Base-by-base conservation (phyloP, 2,888 invertebrate genomes). In the Achlya flavicornis region DNA sequence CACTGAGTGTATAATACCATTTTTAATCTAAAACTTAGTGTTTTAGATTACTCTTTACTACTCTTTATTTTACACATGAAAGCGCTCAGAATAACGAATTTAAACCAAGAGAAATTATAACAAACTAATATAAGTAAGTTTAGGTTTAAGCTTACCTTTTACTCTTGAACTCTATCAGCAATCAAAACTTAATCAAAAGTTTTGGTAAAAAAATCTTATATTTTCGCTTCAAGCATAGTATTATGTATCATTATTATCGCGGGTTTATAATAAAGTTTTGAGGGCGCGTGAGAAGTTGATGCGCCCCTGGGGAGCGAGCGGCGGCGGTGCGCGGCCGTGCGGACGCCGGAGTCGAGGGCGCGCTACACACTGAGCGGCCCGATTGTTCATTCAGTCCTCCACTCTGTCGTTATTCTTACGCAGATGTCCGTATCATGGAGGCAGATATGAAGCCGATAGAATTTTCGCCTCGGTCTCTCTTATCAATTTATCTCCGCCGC, bases 341-440 rank as follows among this genome's bases (percentile, higher is more conserved):
- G 88, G 78, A 82, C 88, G 81, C 72, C 78, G 70, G 71, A 74
- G 80, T 69, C 86, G 87, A 80, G 79, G 72, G 86, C 88, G 82
- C 85, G 87, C 80, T 87, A 89, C 89, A 91, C 84, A 93, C 93
- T 93, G 92, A 89, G 81, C 85, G 62, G 63, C 63, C 79, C 84
- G 84, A 86, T 91, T 89, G 89, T 86, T 89, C 92, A 90, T 91
- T 92, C 92, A 89, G 81, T 74, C 80, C 88, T 87, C 83, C 80
- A 76, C 84, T 84, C 86, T 76, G 84, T 79, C 88, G 89, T 92
- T 88, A 91, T 91, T 92, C 92, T 92, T 90, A 91, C 92, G 88
- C 91, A 92, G 90, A 91, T 92, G 91, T 85, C 85, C 81, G 76
- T 82, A 78, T 86, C 83, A 88, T 84, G 80, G 79, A 83, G 79